These are phyloP conservation scores for Noctilio leporinus DNA, from an alignment of 2,113 vertebrate genomes.

Conservation along the genomic window DNA sequence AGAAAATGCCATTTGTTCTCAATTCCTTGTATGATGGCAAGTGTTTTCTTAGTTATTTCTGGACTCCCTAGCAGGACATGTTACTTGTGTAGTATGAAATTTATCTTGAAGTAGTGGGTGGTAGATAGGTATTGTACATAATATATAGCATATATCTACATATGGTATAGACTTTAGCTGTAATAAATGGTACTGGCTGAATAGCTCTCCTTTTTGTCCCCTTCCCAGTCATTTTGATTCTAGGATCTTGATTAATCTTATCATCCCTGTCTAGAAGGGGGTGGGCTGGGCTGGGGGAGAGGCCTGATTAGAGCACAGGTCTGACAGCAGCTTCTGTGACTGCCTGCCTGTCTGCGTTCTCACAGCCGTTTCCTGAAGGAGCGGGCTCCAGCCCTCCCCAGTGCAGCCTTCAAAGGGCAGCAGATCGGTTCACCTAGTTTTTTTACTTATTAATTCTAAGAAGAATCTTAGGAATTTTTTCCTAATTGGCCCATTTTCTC, in stretches of 20 bases:
- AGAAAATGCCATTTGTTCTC: constrained; percentile 14
- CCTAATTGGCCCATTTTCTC: constrained; percentile 35
- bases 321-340: background rate
- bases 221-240: background rate
- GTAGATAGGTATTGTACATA: background rate
- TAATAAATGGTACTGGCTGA: background rate
- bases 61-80: background rate
- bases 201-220: background rate
- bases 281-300: no score
- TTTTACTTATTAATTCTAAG: constrained; percentile 19
- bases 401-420: background rate
- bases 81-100: background rate
- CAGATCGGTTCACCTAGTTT: background rate
- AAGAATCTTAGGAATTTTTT: constrained; percentile 54
- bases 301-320: background rate
- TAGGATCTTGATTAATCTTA: background rate
- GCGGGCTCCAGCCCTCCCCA: background rate
- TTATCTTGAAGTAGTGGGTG: background rate
- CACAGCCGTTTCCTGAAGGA: background rate
- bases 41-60: constrained; percentile 34
- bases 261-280: background rate
- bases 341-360: background rate
- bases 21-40: background rate
- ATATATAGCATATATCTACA: background rate
- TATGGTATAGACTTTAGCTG: background rate